Evolutionary conservation across 1,140 invertebrate species (phyloP).

Genomic region (Microvelia longipes): DNA sequence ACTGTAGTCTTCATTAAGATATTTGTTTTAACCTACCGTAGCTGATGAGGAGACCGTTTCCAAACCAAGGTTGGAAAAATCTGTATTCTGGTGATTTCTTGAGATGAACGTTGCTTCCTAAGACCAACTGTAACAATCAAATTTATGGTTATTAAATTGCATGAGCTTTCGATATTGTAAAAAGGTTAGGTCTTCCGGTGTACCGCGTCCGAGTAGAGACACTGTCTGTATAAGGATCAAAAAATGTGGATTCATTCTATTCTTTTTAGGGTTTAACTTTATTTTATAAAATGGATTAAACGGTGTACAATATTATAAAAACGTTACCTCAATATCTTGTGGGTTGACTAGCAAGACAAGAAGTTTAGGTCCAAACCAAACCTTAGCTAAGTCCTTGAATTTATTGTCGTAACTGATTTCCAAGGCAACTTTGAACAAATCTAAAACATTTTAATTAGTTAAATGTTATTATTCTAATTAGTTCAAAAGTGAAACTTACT

Average conservation of each 20-base stretch:
- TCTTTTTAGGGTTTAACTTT: no score
- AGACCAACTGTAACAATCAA: conserved; percentile 31
- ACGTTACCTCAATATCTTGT: conserved; percentile 43
- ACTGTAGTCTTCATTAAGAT: no score
- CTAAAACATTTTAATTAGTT: conserved; percentile 17
- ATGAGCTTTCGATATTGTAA: no score
- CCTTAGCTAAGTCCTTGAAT: conserved; percentile 40
- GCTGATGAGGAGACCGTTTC: conserved; percentile 63
- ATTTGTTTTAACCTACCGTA: conserved; percentile 11
- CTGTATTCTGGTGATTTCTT: conserved; percentile 54
- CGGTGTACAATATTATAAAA: no score
- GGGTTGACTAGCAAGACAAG: conserved; percentile 46
- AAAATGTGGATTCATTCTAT: no score
- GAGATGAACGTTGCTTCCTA: conserved; percentile 55
- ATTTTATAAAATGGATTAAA: no score
- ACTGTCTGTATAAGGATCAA: not conserved
- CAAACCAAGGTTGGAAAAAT: conserved; percentile 80
- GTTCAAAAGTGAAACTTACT: not conserved
- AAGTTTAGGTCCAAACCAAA: conserved; percentile 48
- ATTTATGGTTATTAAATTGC: no score
- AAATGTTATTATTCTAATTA: conserved; percentile 11
- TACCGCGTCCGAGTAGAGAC: not conserved
- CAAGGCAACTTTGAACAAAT: conserved; percentile 32
- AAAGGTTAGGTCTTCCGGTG: not conserved
- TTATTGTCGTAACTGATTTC: conserved; percentile 30